A percentile compares a stretch with the other conserved stretches of the same genome.
Evolutionary conservation across 2,797 vertebrate species (phyloP).

Genomic region (Champsocephalus esox): DNA sequence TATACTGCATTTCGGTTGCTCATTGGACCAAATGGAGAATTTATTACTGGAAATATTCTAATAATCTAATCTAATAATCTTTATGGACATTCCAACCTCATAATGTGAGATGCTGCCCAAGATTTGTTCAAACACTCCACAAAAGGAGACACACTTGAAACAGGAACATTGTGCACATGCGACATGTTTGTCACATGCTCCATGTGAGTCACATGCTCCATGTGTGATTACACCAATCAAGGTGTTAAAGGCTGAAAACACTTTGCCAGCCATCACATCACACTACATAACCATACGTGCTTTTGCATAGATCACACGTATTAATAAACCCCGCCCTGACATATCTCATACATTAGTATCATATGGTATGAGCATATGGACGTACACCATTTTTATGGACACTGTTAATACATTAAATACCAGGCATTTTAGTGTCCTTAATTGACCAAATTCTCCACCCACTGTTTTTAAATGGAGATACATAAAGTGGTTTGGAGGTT

Average conservation of each 20-base stretch:
- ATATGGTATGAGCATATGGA: conserved; percentile 23
- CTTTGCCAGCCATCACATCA: conserved; percentile 13
- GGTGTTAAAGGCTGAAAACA: conserved; percentile 36
- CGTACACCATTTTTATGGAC: not conserved
- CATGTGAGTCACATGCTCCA: conserved; percentile 11
- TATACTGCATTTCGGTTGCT: not conserved
- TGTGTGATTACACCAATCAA: conserved; percentile 30
- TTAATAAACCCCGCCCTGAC: not conserved
- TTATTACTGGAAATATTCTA: not conserved
- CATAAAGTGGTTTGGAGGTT: conserved; percentile 1
- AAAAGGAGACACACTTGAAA: not conserved
- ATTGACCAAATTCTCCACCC: not conserved
- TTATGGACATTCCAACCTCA: not conserved
- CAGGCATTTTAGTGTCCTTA: not conserved
- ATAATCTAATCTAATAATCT: too few relatives aligned
- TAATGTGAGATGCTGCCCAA: too few relatives aligned
- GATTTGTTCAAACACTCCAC: not conserved
- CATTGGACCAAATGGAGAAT: not conserved
- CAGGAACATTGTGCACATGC: not conserved
- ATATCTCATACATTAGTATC: not conserved
- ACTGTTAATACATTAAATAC: not conserved
- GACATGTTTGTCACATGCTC: conserved; percentile 12
- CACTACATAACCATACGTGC: conserved; percentile 12
- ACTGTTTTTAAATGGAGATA: not conserved
- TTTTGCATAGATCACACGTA: not conserved